A percentile compares a stretch with the other conserved stretches of the same genome.
Conservation (phyloP, 2,797 vertebrate genomes). For the Thripadectes ignobilis region DNA sequence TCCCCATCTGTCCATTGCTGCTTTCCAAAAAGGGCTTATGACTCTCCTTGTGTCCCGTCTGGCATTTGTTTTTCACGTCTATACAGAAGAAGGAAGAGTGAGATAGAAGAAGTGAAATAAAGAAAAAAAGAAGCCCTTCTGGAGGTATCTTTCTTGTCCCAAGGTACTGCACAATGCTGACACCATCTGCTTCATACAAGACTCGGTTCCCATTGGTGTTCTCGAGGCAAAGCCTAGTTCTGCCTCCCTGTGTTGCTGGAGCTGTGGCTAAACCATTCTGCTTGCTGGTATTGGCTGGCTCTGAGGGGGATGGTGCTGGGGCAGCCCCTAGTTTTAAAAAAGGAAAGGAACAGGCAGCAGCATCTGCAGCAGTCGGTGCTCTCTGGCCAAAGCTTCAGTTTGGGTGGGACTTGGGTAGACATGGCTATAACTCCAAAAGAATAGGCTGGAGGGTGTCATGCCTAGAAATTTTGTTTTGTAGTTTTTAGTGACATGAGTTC, state of each 20-base stretch:
- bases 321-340: background rate
- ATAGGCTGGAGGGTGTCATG: background rate
- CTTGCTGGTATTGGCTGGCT: rapidly evolving
- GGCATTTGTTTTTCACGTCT: background rate
- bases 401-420: background rate
- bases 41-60: background rate
- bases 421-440: background rate
- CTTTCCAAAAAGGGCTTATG: conserved; percentile 20
- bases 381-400: background rate
- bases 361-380: rapidly evolving
- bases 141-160: background rate
- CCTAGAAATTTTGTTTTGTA: background rate
- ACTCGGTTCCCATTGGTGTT: background rate
- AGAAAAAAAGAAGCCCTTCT: background rate
- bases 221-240: background rate
- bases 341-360: background rate
- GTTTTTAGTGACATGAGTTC: background rate
- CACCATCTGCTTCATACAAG: background rate
- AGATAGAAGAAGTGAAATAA: background rate
- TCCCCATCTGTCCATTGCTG: conserved; percentile 23
- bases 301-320: background rate
- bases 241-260: background rate
- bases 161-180: background rate
- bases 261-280: background rate
- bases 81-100: background rate